Evolutionary conservation across 2,888 invertebrate genomes (phyloP), one percentile per base, ranked within the genome.

Genomic region (Hypolimnas misippus): DNA sequence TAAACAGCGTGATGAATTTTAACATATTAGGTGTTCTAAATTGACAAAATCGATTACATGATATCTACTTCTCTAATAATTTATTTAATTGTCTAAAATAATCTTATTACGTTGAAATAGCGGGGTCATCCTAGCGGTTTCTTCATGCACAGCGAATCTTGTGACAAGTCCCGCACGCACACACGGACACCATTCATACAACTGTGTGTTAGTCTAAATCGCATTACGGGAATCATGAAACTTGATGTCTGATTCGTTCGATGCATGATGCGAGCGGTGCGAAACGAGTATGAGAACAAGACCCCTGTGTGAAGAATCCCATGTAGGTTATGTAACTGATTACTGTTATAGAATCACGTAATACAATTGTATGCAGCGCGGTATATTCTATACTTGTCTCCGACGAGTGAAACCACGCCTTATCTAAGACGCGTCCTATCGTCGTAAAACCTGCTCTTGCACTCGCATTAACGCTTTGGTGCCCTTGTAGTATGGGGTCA

Each of bases 281-380:
- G 72, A 76, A 72, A 73, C 75, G 70, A 63, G 76, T 77, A 76
- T 85, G 87, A 80, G 87, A 88, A 86, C 86, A 76, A 74, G 74
- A 76, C 78, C 76, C 81, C 77, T 77, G 78, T 83, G 82, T 77
- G 79, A 80, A 81, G 74, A 74, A 82, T 87, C 87, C 80, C 88
- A 87, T 87, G 83, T 83, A 75, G 77, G 80, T 87, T 86, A 86
- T 84, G 78, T 82, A 86, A 87, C 77, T 76, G 75, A 73, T 79
- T 85, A 86, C 89, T 83, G 88, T 88, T 89, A 84, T 76, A 81
- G 69, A 72, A 75, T 81, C 84, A 86, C 83, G 86, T 82, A 85
- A 87, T 79, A 80, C 82, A 82, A 86, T 84, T 82, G 81, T 82
- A 75, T 75, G 75, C 67, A 69, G 61, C 72, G 70, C 72, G 70